These are phyloP conservation scores for mouse (Mus musculus) DNA, from an alignment of 2,113 vertebrate genomes.

Conservation along the genomic window DNA sequence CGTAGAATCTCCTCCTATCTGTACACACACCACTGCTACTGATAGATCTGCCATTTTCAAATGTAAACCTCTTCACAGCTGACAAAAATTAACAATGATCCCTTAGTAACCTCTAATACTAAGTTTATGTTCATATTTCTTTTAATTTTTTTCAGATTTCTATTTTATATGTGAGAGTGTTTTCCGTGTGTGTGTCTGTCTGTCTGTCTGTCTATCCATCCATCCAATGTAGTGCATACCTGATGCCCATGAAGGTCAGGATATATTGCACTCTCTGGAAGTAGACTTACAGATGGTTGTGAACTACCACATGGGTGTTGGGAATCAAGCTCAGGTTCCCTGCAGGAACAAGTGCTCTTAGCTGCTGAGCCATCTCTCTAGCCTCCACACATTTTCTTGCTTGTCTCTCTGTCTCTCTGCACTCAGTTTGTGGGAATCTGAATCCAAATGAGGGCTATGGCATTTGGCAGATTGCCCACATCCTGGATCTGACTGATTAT, in stretches of 20 bases:
- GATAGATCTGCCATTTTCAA: not conserved
- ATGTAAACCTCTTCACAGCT: not conserved
- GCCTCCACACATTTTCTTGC: not conserved
- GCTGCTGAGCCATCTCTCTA: not conserved
- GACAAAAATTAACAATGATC: slow-evolving; percentile 14
- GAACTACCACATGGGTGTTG: not conserved
- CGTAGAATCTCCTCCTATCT: slow-evolving; percentile 76
- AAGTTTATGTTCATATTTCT: not conserved
- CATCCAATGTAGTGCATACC: not conserved
- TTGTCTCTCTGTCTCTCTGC: slow-evolving; percentile 18
- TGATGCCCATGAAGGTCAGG: not conserved
- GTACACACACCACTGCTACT: slow-evolving; percentile 76
- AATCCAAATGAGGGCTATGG: not conserved
- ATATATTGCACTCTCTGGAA: not conserved
- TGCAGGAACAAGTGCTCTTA: not conserved
- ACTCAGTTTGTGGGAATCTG: not conserved
- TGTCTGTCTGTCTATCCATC: not conserved
- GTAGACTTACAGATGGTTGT: not conserved
- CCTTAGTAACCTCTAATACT: not conserved
- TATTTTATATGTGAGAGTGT: not conserved
- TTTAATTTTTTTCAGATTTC: not conserved
- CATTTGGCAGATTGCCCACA: not conserved
- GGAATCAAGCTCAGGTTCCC: not conserved
- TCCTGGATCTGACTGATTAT: not conserved
- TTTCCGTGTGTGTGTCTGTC: not conserved